Percentiles rank a stretch among this genome's conserved stretches.
phyloP scores from a whole-genome alignment of 2,113 vertebrate genomes.

The Pandion haliaetus region DNA sequence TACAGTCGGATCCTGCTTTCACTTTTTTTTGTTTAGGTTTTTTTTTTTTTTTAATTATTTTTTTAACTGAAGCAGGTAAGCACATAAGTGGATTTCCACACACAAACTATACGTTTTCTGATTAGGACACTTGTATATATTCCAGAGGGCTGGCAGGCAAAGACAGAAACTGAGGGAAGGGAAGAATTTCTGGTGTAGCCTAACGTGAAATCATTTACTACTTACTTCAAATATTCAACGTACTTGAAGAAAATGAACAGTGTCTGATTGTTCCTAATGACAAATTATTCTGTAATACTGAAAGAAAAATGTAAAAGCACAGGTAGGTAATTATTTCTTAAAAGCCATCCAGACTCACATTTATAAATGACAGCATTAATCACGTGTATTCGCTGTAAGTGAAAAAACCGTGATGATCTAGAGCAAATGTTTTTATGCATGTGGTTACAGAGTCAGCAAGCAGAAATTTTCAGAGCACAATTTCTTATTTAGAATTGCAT shows the following conservation, averaged over 20 bases:
- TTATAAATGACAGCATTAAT: slow-evolving; percentile 13
- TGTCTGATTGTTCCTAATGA: not conserved
- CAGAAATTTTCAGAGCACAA: not conserved
- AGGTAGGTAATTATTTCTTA: slow-evolving; percentile 31
- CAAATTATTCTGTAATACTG: not conserved
- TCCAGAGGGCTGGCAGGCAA: not conserved
- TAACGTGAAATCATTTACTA: not conserved
- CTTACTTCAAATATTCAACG: slow-evolving; percentile 12
- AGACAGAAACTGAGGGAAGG: not conserved
- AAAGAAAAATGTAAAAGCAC: slow-evolving; percentile 38
- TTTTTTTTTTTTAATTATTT: too few relatives aligned
- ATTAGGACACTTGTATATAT: not conserved
- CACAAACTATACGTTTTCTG: not conserved
- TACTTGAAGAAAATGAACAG: not conserved
- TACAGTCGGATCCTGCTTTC: not conserved
- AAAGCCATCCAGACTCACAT: slow-evolving; percentile 9
- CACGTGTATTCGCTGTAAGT: not conserved
- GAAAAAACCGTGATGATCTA: not conserved
- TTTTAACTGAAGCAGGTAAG: not conserved
- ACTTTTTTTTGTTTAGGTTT: not conserved
- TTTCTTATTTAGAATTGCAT: not conserved
- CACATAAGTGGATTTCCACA: not conserved
- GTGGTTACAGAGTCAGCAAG: not conserved
- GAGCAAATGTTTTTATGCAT: not conserved
- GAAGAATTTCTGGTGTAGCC: not conserved